Conservation (phyloP, 2,113 vertebrate genomes). For the Electrona antarctica region DNA sequence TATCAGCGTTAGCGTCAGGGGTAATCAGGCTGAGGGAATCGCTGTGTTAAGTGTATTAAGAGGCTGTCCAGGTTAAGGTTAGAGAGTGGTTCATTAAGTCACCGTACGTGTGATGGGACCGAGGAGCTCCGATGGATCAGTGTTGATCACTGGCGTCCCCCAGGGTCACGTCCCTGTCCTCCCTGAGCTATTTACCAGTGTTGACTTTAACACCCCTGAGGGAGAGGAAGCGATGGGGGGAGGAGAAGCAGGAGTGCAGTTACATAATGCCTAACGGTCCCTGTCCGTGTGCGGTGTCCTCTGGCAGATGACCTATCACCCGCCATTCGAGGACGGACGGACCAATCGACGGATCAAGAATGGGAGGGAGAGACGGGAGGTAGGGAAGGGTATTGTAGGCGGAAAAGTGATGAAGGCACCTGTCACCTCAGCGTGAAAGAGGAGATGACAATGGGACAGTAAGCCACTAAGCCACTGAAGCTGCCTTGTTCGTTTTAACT, state of each 20-base stretch:
- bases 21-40: too few species aligned
- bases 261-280: conserved; percentile 66
- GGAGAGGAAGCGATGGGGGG: conserved; percentile 16
- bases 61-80: conserved; percentile 5
- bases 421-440: conserved; percentile 8
- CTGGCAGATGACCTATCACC: conserved; percentile 64
- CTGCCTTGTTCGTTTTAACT: not conserved
- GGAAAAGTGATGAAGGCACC: conserved; percentile 11
- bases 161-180: conserved; percentile 32
- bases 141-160: conserved; percentile 16
- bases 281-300: conserved; percentile 37
- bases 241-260: conserved; percentile 33
- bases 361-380: not conserved
- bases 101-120: conserved; percentile 15
- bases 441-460: not conserved
- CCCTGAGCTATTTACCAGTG: conserved; percentile 3
- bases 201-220: conserved; percentile 25
- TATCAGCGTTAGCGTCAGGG: too few species aligned
- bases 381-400: conserved; percentile 2
- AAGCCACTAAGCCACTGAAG: not conserved
- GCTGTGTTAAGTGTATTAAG: too few species aligned
- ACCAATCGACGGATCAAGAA: conserved; percentile 14
- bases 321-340: conserved; percentile 50
- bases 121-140: conserved; percentile 16
- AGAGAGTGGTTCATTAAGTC: conserved; percentile 18